A percentile compares a stretch with the other conserved stretches of the same genome.
These are phyloP conservation scores for Laupala kohalensis DNA, from an alignment of 1,140 invertebrate species.

Conservation along the genomic window DNA sequence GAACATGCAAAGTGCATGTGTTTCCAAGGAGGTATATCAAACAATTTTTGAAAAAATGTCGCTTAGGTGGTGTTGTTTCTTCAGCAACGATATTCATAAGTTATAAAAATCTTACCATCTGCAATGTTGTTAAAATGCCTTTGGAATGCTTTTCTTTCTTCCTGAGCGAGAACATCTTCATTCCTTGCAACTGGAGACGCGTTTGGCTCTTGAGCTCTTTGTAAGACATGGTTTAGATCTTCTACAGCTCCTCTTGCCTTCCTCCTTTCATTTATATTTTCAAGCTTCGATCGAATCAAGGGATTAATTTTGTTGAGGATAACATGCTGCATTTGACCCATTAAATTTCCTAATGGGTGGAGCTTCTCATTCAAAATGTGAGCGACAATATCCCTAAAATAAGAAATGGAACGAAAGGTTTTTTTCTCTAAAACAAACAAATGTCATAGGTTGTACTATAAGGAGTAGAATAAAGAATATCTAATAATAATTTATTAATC, in stretches of 20 bases:
- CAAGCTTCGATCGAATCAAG: background rate
- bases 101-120: background rate
- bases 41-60: too few species aligned
- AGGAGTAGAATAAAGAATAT: too few species aligned
- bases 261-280: background rate
- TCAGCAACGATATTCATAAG: too few species aligned
- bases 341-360: background rate
- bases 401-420: too few species aligned
- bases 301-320: slow-evolving; percentile 5
- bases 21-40: too few species aligned
- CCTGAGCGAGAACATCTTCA: background rate
- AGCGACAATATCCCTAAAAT: background rate
- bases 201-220: background rate
- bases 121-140: slow-evolving; percentile 4
- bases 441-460: too few species aligned
- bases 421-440: too few species aligned
- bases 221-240: background rate
- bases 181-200: background rate
- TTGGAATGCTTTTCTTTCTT: slow-evolving; percentile 2
- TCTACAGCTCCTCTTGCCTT: too few species aligned
- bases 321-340: slow-evolving; percentile 9
- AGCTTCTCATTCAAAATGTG: background rate
- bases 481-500: too few species aligned
- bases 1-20: too few species aligned
- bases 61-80: too few species aligned